Conservation (phyloP, 2,797 vertebrate species). For the Crenuchus spilurus region DNA sequence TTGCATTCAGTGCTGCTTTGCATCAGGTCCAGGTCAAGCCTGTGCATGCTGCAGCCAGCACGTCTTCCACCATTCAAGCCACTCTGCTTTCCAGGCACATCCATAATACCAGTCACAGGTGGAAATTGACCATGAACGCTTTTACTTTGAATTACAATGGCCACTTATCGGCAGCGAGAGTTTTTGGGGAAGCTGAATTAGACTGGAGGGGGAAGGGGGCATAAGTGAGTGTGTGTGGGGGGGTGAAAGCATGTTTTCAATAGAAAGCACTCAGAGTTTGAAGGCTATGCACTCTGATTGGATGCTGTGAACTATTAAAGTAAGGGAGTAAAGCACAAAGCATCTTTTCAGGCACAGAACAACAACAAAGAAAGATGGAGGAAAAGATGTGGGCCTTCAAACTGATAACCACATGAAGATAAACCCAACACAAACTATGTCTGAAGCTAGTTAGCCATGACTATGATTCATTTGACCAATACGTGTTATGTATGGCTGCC, state of each 20-base stretch:
- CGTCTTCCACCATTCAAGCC: slow-evolving; percentile 19
- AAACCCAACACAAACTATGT: no score
- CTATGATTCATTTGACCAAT: no score
- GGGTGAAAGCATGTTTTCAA: background rate
- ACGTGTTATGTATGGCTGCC: no score
- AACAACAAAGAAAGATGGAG: no score
- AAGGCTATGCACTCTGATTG: background rate
- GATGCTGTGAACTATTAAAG: background rate
- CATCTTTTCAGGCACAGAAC: no score
- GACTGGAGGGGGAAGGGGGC: background rate
- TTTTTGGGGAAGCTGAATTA: slow-evolving; percentile 33
- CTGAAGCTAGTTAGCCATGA: no score
- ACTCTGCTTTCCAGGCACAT: slow-evolving; percentile 26
- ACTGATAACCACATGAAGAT: no score
- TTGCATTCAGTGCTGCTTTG: slow-evolving; percentile 9
- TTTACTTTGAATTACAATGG: slow-evolving; percentile 41
- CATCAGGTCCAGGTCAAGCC: slow-evolving; percentile 26
- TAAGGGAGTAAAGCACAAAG: no score
- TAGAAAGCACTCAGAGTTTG: background rate
- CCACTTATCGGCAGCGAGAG: slow-evolving; percentile 14
- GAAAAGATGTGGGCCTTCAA: no score
- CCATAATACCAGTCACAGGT: slow-evolving; percentile 23
- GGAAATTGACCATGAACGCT: slow-evolving; percentile 46
- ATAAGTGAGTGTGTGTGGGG: background rate
- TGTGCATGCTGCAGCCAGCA: slow-evolving; percentile 19